Base-by-base conservation (phyloP, 2,888 invertebrate species). In the Laspeyria flexula region DNA sequence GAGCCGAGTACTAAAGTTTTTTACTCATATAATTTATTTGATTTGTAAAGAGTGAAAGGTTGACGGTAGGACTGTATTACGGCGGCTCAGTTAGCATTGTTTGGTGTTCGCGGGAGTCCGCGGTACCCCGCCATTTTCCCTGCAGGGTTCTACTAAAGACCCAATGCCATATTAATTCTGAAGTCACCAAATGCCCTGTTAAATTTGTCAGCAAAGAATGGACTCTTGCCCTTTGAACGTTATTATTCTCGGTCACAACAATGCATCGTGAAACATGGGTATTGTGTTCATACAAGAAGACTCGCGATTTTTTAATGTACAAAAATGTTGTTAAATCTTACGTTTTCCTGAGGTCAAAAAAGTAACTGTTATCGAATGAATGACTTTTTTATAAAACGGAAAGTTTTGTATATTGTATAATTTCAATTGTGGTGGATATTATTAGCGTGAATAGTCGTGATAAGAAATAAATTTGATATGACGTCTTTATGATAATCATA, bases 1-100 rank as follows among this genome's bases (percentile, higher is more conserved):
- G 71, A 48, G 77, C 81, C 77, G 75, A 77, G 77, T 79, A 82
- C 81, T 83, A 79, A 77, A 72, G 82, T 86, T 84, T 86, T 88
- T 81, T 77, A 85, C 81, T 86, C 87, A 88, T 86, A 89, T 87
- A 90, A 90, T 90, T 89, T 90, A 88, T 90, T 88, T 90, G 88
- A 89, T 88, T 90, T 91, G 87, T 89, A 87, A 84, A 83, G 88
- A 85, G 78, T 83, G 86, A 88, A 88, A 87, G 75, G 84, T 71
- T 72, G 65, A 62, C 57, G 61, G 81, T 79, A 77, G 77, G 81
- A 75, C 76, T 81, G 83, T 81, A 77, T 79, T 77, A 73, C 73
- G 74, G 70, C 74, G 74, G 74, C 76, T 64, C 68, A 60, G 73
- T 71, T n/a, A 68, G 59, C 78, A 83, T 91, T 91, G 91, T 91